phyloP scores from a whole-genome alignment of 2,113 vertebrate genomes.

The Verasper variegatus region DNA sequence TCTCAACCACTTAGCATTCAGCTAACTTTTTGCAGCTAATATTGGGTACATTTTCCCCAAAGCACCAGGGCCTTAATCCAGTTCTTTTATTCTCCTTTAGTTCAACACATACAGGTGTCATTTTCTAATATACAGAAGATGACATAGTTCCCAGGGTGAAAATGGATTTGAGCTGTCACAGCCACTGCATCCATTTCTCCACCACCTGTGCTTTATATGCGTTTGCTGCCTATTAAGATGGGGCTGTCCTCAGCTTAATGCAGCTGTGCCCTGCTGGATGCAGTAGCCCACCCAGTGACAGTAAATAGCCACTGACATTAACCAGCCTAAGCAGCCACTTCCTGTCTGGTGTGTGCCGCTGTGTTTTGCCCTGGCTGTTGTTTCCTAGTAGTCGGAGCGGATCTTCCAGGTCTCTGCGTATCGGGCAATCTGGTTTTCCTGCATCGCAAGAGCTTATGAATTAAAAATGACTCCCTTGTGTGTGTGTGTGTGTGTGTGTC shows the following conservation, averaged over 20 bases:
- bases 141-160: constrained; percentile 19
- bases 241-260: constrained; percentile 40
- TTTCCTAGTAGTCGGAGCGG: constrained; percentile 8
- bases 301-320: constrained; percentile 71
- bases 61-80: too few relatives aligned
- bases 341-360: constrained; percentile 43
- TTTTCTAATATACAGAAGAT: not conserved
- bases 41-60: too few relatives aligned
- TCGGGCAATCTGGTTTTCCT: constrained; percentile 22
- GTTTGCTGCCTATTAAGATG: constrained; percentile 42
- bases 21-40: too few relatives aligned
- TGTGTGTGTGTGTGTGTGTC: constrained; percentile 29
- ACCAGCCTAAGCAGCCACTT: constrained; percentile 52
- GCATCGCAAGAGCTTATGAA: constrained; percentile 44
- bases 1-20: too few relatives aligned
- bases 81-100: too few relatives aligned
- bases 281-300: constrained; percentile 53
- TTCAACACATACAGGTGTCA: too few relatives aligned
- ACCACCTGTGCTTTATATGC: constrained; percentile 37
- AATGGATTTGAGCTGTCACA: constrained; percentile 25
- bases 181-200: constrained; percentile 31
- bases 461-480: constrained; percentile 62
- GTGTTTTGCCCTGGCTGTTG: constrained; percentile 15
- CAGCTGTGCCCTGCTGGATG: constrained; percentile 61
- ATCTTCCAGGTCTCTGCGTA: constrained; percentile 10